Base-by-base conservation (phyloP, 2,888 invertebrate genomes). In the Magallana nippona region DNA sequence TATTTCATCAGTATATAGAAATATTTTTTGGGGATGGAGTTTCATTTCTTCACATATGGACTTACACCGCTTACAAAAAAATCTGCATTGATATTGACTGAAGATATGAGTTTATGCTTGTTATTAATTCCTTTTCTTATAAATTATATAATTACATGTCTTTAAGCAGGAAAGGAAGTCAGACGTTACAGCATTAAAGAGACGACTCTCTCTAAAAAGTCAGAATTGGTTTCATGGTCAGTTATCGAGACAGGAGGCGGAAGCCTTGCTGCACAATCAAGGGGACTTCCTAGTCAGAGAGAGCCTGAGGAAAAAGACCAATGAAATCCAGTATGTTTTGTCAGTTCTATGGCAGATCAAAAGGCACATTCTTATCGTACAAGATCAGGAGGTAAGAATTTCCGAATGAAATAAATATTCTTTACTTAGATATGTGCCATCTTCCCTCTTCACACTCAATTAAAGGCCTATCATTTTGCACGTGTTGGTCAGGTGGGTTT, bases 201-300 rank as follows among this genome's bases (percentile, higher is more conserved):
- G 79, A 57, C 56, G 57, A 22, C 27, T 19, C 22, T 82, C 82
- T 56, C 71, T 82, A 63, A 44, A 27, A 15, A 71, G 71, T 71
- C 55, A 82, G 22, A 71, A 60, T 55, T 82, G 82, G 82, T 82
- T 32, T 71, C 82, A 82, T 71, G 82, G 55, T 19, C 44, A 13
- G 5, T 55, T 82, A 56, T 19, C 71, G 11, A 32, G 82, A 10
- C 71, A 82, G n/a, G 82, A 82, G 56, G 82, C 82, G 19, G 82
- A 82, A 27, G 71, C 17, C 10, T 44, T 82, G 56, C 77, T 82
- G n/a, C 71, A 19, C 71, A 60, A 82, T n/a, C 22, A 82, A 27
- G 82, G 82, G 1, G 82, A 82, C 19, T 82, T 82, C 71, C 71
- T 82, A 3, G 71, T 82, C 27, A 32, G 82, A 55, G 60, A 82